These are phyloP conservation scores for Anneissia japonica DNA, from an alignment of 35 echinoderm and acorn worm species.

Conservation along the genomic window DNA sequence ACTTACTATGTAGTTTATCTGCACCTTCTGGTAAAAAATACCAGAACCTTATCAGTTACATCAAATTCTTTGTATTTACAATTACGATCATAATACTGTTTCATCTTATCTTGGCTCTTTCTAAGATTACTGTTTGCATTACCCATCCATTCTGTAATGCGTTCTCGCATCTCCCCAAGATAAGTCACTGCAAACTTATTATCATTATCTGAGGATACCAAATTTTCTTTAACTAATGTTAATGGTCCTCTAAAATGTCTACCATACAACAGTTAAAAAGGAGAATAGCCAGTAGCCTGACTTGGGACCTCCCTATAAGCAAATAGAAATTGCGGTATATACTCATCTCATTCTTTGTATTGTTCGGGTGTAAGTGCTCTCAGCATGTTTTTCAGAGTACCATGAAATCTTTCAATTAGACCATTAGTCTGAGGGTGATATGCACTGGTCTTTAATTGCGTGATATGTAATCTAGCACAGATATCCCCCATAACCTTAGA, in stretches of 20 bases:
- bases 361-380: background rate
- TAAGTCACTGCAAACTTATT: background rate
- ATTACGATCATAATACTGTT: slow-evolving; percentile 22
- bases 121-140: background rate
- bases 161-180: background rate
- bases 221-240: background rate
- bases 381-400: slow-evolving; percentile 19
- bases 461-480: slow-evolving; percentile 10
- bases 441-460: slow-evolving; percentile 23
- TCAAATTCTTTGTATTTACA: slow-evolving; percentile 10
- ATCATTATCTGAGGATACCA: background rate
- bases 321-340: slow-evolving; percentile 8
- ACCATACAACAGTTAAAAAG: slow-evolving; percentile 13
- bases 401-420: slow-evolving; percentile 16
- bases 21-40: slow-evolving; percentile 4
- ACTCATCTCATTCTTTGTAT: slow-evolving; percentile 16
- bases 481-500: slow-evolving; percentile 9
- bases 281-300: background rate
- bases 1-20: slow-evolving; percentile 24
- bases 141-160: slow-evolving; percentile 3
- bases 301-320: slow-evolving; percentile 11
- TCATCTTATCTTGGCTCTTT: background rate
- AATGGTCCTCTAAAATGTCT: background rate
- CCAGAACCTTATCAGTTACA: slow-evolving; percentile 23
- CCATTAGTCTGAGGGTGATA: slow-evolving; percentile 28